Evolutionary conservation across 2,888 invertebrate genomes (phyloP).

Genomic region (Latrodectus hesperus): DNA sequence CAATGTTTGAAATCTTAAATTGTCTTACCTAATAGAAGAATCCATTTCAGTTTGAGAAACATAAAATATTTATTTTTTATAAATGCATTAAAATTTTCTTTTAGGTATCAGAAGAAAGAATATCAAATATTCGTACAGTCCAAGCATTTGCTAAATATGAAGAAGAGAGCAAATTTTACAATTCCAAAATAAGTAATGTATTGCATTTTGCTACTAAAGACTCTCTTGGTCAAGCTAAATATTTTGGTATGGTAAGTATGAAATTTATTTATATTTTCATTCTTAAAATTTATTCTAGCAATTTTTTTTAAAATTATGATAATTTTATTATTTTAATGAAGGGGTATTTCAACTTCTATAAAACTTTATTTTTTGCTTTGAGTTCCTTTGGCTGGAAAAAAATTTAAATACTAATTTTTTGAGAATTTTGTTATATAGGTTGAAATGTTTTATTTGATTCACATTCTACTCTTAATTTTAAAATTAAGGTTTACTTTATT

Average conservation of each 20-base stretch:
- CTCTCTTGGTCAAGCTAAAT: constrained; percentile 88
- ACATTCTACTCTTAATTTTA: too few species aligned
- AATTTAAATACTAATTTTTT: not conserved
- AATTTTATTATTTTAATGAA: not conserved
- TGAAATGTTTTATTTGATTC: too few species aligned
- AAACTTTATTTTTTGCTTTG: not conserved
- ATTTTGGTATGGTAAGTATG: constrained; percentile 87
- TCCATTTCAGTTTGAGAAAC: too few species aligned
- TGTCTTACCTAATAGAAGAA: too few species aligned
- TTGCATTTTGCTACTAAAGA: constrained; percentile 89
- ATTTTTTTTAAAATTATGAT: not conserved
- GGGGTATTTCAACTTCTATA: not conserved
- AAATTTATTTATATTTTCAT: not conserved
- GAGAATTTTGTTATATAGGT: too few species aligned
- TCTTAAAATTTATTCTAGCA: not conserved
- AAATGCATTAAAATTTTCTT: constrained; percentile 1
- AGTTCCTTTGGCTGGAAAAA: not conserved
- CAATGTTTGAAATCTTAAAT: too few species aligned
- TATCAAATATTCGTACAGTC: constrained; percentile 93
- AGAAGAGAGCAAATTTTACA: constrained; percentile 84
- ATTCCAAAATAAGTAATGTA: constrained; percentile 82
- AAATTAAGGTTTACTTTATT: too few species aligned
- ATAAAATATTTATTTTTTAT: too few species aligned
- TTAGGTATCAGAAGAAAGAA: constrained; percentile 87
- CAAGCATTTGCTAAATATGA: constrained; percentile 92